phyloP scores from a whole-genome alignment of 2,113 vertebrate genomes.

The Dromaius novaehollandiae region DNA sequence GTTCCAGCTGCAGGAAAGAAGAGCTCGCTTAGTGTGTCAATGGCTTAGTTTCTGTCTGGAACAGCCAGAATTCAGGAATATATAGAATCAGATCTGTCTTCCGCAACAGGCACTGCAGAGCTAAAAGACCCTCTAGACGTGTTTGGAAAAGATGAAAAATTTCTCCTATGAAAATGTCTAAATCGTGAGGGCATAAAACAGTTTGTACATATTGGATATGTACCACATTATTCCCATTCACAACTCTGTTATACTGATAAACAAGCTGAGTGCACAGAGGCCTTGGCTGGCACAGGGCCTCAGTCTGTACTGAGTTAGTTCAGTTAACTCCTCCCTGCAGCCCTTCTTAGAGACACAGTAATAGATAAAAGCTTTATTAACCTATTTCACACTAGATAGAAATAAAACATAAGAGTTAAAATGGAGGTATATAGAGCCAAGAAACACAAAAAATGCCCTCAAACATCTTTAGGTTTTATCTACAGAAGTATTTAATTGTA shows the following conservation, averaged over 20 bases:
- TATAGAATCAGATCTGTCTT: neutral
- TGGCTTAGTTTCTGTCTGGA: neutral
- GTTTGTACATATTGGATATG: neutral
- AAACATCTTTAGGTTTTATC: neutral
- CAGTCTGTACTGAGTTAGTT: neutral
- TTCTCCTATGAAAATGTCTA: neutral
- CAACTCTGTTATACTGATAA: neutral
- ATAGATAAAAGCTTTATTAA: neutral
- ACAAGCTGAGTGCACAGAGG: too few species aligned
- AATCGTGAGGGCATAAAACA: neutral
- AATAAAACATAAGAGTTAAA: neutral
- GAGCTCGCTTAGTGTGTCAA: neutral
- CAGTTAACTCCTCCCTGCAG: neutral
- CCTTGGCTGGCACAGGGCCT: neutral
- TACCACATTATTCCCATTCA: neutral
- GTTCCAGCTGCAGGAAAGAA: neutral
- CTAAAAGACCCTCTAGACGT: neutral
- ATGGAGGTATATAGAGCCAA: neutral
- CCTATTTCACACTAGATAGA: neutral
- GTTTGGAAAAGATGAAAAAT: neutral
- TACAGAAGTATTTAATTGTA: neutral
- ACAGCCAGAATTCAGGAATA: neutral
- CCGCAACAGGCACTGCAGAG: neutral
- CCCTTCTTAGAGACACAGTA: neutral
- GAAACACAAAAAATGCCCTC: neutral